Conservation (phyloP, 64 coral and sea anemone genomes). For the Pocillopora verrucosa region DNA sequence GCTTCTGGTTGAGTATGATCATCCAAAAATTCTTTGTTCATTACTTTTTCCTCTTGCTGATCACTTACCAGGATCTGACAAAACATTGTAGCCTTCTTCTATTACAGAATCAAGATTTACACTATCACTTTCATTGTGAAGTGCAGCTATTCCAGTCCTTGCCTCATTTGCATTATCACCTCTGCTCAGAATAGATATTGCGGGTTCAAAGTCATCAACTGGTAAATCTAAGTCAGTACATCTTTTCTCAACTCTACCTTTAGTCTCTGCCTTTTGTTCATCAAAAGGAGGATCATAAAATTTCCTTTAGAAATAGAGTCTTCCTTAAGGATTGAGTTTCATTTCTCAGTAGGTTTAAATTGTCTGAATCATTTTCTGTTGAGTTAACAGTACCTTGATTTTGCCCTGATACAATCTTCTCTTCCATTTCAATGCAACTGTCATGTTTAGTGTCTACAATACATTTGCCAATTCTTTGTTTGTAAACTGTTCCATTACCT, state of each 20-base stretch:
- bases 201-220: not conserved
- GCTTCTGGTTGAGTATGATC: no score
- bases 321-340: not conserved
- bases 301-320: not conserved
- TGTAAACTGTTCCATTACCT: not conserved
- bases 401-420: not conserved
- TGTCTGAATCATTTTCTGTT: not conserved
- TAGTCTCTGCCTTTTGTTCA: no score
- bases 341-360: not conserved
- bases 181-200: no score
- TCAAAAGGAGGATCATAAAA: not conserved
- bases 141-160: no score
- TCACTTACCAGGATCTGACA: no score
- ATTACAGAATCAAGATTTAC: no score
- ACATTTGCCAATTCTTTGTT: not conserved
- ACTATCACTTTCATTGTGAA: no score
- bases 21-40: no score
- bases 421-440: not conserved
- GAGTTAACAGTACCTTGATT: not conserved
- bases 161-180: no score
- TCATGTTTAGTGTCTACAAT: not conserved
- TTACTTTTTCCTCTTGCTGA: no score
- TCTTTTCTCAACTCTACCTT: no score
- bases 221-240: not conserved
- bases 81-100: no score